Evolutionary conservation across 2,113 vertebrate species (phyloP), one percentile per base, ranked within the genome.

Genomic region (Pygoscelis adeliae): DNA sequence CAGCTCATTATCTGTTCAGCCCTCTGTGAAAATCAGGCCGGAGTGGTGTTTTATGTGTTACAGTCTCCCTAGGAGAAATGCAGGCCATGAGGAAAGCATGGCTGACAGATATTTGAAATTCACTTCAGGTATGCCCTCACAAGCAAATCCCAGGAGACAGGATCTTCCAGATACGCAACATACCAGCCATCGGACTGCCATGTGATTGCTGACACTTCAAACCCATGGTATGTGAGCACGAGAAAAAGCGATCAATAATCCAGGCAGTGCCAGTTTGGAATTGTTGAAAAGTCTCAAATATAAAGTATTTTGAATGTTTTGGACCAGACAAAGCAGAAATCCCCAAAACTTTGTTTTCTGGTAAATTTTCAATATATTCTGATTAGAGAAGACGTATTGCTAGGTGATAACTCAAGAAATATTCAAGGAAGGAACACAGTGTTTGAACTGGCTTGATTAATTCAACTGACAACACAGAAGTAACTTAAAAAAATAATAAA

Each of bases 111-210:
- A 63, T 9, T 40, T 70, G 44, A 88, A 78, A 91, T 67, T 91
- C 32, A n/a, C 15, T 90, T 58, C 55, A 67, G 25, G 6, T 71
- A 7, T 47, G 23, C 7, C n/a, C 42, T 78, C 13, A 11, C 26
- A 49, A n/a, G 38, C 10, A 83, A 73, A 83, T 46, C 63, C 30
- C 63, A 40, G n/a, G 17, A 26, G 46, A 74, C 16, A 53, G 15
- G 5, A 34, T 53, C 15, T 87, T 71, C 18, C 47, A 59, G 32
- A 53, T 50, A 8, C 3, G 3, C 30, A 66, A 14, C 17, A 30
- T n/a, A 83, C 0, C 12, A 65, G 40, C 19, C 10, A 0, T 22
- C 0, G 0, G 21, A 32, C 34, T 62, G 53, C 42, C 58, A 10
- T 15, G 29, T 67, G 49, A n/a, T 19, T 88, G 58, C 26, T 58